Evolutionary conservation across 2,113 vertebrate genomes (phyloP).

Genomic region (Cnemophilus loriae): DNA sequence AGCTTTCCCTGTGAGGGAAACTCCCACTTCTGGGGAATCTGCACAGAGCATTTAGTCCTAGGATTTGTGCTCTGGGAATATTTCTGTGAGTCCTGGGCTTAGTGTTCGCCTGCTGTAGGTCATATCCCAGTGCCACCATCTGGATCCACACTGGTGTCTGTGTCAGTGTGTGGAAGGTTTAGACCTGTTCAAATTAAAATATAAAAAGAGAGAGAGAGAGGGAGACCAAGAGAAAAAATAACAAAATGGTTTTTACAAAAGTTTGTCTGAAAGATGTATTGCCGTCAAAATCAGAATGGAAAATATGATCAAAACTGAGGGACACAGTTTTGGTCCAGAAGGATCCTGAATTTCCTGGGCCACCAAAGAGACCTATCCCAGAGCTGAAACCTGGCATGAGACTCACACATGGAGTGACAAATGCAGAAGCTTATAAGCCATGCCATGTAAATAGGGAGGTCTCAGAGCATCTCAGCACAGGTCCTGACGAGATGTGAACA

Average conservation of each 20-base stretch:
- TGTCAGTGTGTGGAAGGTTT: neutral
- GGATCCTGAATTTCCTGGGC: neutral
- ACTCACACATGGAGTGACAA: neutral
- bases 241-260: neutral
- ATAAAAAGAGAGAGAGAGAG: neutral
- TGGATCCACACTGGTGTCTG: fast-evolving
- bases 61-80: neutral
- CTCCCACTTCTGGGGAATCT: neutral
- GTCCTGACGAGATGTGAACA: neutral
- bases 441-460: neutral
- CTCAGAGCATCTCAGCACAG: neutral
- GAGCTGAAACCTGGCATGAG: neutral
- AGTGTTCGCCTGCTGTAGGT: neutral
- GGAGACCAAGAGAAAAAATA: neutral
- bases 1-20: neutral
- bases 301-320: neutral
- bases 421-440: neutral
- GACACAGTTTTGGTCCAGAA: neutral
- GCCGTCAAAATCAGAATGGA: neutral
- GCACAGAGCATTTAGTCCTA: neutral
- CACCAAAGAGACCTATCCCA: neutral
- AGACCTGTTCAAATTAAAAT: neutral
- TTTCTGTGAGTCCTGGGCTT: neutral
- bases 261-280: neutral
- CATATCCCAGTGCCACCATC: neutral